A percentile compares a stretch with the other conserved stretches of the same genome.
phyloP scores from a whole-genome alignment of 2,888 invertebrate species.

The Cephus nigrinus region DNA sequence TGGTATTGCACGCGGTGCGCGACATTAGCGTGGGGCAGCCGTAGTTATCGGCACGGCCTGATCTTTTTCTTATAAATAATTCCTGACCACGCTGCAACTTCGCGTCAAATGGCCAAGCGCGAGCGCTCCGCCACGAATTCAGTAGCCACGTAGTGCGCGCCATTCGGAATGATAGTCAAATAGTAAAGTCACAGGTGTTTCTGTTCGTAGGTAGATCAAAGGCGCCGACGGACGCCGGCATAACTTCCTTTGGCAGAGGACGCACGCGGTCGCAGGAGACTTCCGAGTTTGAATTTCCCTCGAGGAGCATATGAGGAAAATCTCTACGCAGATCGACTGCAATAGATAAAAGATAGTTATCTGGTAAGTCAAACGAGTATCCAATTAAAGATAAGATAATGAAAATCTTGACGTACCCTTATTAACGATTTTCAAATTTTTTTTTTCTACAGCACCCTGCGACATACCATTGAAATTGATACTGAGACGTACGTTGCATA shows the following conservation, averaged over 20 bases:
- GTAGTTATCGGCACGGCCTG: neutral
- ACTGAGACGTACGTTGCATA: neutral
- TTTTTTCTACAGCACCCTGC: neutral
- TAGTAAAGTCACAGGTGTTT: constrained; percentile 3
- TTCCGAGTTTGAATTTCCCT: neutral
- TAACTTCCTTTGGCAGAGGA: neutral
- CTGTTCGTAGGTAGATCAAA: neutral
- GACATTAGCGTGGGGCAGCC: neutral
- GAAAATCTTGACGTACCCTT: neutral
- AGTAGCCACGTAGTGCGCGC: neutral
- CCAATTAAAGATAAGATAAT: neutral
- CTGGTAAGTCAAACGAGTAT: neutral
- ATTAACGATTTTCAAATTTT: too few species aligned
- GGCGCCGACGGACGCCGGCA: neutral
- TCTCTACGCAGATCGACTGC: neutral
- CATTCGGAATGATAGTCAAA: neutral
- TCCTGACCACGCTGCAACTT: neutral
- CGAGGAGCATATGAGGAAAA: neutral
- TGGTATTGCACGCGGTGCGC: constrained; percentile 2
- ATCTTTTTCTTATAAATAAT: constrained; percentile 8
- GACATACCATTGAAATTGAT: neutral
- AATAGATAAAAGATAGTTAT: neutral
- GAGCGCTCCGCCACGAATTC: neutral
- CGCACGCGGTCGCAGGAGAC: neutral
- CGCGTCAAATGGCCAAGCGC: constrained; percentile 1